These are phyloP conservation scores for Mamestra brassicae DNA, from an alignment of 2,888 invertebrate species.

Conservation along the genomic window DNA sequence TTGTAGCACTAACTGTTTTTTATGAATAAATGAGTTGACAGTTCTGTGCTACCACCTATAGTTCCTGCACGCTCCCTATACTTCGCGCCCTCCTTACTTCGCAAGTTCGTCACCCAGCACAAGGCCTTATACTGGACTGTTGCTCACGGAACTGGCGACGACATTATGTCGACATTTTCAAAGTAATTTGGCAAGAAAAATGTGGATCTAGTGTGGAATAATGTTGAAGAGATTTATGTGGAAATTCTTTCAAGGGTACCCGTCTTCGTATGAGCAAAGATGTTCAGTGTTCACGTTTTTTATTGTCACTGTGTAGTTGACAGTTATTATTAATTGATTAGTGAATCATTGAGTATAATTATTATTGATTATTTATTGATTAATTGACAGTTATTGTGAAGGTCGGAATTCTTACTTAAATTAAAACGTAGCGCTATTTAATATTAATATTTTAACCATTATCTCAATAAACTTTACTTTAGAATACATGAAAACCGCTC, in stretches of 20 bases:
- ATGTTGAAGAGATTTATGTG: constrained; percentile 5
- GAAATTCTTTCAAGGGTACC: background rate
- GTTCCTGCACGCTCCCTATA: too few species aligned
- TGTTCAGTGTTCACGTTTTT: background rate
- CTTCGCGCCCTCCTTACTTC: background rate
- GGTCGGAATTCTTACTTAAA: background rate
- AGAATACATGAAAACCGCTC: too few species aligned
- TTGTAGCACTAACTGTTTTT: too few species aligned
- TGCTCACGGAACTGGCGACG: constrained; percentile 42
- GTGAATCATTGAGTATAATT: too few species aligned
- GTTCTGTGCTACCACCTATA: too few species aligned
- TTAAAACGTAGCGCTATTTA: too few species aligned
- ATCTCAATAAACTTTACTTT: too few species aligned
- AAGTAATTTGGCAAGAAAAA: constrained; percentile 47
- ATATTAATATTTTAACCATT: too few species aligned
- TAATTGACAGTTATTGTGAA: background rate
- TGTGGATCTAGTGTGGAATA: constrained; percentile 3
- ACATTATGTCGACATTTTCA: constrained; percentile 16
- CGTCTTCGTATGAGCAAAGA: background rate
- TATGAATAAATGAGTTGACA: too few species aligned
- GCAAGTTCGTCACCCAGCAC: background rate
- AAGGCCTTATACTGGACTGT: constrained; percentile 34
- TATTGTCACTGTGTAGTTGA: background rate
- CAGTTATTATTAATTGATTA: background rate
- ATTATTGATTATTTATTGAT: too few species aligned